phyloP scores from a whole-genome alignment of 2,113 vertebrate species.

The Dunckerocampus dactyliophorus region DNA sequence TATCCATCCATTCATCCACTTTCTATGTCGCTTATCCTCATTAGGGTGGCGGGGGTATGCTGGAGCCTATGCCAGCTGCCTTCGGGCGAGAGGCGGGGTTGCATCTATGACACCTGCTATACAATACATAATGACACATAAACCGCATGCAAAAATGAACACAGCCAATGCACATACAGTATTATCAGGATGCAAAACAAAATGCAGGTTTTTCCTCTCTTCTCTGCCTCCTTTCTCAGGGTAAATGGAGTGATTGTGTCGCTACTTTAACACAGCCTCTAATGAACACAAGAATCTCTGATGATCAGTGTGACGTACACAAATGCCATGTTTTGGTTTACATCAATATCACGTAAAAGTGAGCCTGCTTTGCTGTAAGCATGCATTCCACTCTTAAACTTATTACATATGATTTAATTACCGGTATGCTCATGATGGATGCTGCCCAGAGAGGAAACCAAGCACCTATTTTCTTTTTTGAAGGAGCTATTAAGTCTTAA shows the following conservation, averaged over 20 bases:
- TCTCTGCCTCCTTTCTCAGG: conserved; percentile 54
- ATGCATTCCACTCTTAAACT: too few relatives aligned
- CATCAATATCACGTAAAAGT: too few relatives aligned
- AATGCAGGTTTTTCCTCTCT: conserved; percentile 29
- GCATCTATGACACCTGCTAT: background rate
- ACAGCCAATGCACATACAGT: background rate
- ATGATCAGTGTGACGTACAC: too few relatives aligned
- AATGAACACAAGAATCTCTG: conserved; percentile 4
- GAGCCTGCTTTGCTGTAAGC: too few relatives aligned
- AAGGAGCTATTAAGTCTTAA: conserved; percentile 33
- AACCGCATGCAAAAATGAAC: background rate
- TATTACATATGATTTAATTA: background rate
- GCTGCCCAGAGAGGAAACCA: background rate
- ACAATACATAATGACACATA: background rate
- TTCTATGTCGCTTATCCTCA: too few relatives aligned
- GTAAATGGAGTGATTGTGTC: conserved; percentile 34
- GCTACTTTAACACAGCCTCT: conserved; percentile 10
- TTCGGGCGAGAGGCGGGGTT: too few relatives aligned
- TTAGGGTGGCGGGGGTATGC: too few relatives aligned
- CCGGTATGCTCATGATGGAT: background rate
- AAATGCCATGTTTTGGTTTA: too few relatives aligned
- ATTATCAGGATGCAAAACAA: conserved; percentile 22
- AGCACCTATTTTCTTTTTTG: conserved; percentile 13
- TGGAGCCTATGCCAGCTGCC: too few relatives aligned
- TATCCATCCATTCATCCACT: too few relatives aligned